Base-by-base conservation (phyloP, 2,888 invertebrate species). In the Amorpha juglandis region DNA sequence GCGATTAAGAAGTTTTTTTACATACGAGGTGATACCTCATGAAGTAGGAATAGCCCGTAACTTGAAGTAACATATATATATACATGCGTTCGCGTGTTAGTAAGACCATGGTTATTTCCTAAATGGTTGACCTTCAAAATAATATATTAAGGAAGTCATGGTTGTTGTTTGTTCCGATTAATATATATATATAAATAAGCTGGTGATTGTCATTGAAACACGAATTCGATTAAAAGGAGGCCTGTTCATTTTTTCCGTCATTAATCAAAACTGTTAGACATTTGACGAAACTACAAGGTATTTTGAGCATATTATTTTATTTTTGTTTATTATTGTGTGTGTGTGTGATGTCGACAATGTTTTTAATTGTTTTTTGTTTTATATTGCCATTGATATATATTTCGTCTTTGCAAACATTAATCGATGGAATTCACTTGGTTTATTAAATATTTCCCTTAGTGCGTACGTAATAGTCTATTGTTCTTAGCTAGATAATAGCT, bases 391-490 rank as follows among this genome's bases (percentile, higher is more conserved):
- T n/a, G n/a, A n/a, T n/a, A n/a, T n/a, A n/a, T 27, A 11, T 16
- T 4, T 16, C 55, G 11, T 38, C 9, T 55, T 38, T n/a, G 38
- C 38, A 38, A 55, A 55, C 55, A 38, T 55, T 11, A 9, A 55
- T 38, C 16, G 16, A 8, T 38, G 55, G 8, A 38, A 55, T 55
- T 55, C 38, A 16, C 38, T 9, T 55, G 16, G 35, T 9, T 16
- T 38, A 16, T 16, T 38, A 3, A 55, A 38, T 35, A 38, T 55
- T 55, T 27, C 45, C n/a, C 55, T 55, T 55, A n/a, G 35, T 52
- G 27, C 52, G 27, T 52, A 27, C 27, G 6, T 52, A 52, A 27
- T 27, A 52, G 35, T 21, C 64, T 45, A 64, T 64, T 64, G 64
- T 64, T 53, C 16, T 16, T 38, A 35, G 16, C 16, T 55, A 38